phyloP scores from a whole-genome alignment of 2,888 invertebrate species.

The Erebia palarica region DNA sequence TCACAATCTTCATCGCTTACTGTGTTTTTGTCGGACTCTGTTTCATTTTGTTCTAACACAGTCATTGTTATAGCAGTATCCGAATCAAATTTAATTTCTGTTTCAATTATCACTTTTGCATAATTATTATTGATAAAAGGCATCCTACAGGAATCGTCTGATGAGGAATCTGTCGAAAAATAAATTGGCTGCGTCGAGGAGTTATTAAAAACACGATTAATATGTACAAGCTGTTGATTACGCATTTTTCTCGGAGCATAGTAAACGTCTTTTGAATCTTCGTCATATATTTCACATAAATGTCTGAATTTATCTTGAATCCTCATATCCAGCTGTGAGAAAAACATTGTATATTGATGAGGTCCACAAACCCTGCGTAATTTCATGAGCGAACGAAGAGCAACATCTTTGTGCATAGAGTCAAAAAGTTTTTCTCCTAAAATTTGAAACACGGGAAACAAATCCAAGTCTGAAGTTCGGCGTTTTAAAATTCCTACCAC shows the following conservation, averaged over 20 bases:
- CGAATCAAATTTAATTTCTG: constrained; percentile 91
- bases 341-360: constrained; percentile 83
- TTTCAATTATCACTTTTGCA: constrained; percentile 89
- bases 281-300: constrained; percentile 72
- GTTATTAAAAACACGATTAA: constrained; percentile 65
- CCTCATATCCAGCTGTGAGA: constrained; percentile 68
- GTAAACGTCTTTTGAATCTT: constrained; percentile 75
- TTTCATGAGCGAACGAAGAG: constrained; percentile 86
- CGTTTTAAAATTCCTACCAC: constrained; percentile 81
- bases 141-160: constrained; percentile 82
- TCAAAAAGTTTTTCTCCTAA: constrained; percentile 81
- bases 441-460: constrained; percentile 78
- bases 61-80: constrained; percentile 93
- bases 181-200: constrained; percentile 57
- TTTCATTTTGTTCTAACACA: constrained; percentile 87
- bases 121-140: constrained; percentile 71
- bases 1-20: constrained; percentile 74
- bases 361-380: constrained; percentile 86
- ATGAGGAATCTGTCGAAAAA: constrained; percentile 77
- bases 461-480: constrained; percentile 72
- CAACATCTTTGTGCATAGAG: constrained; percentile 84
- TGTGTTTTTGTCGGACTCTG: constrained; percentile 71
- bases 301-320: constrained; percentile 78
- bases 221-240: constrained; percentile 62
- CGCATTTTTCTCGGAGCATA: constrained; percentile 67